A percentile compares a stretch with the other conserved stretches of the same genome.
phyloP scores from a whole-genome alignment of 2,797 vertebrate genomes.

The Micrastur ruficollis region DNA sequence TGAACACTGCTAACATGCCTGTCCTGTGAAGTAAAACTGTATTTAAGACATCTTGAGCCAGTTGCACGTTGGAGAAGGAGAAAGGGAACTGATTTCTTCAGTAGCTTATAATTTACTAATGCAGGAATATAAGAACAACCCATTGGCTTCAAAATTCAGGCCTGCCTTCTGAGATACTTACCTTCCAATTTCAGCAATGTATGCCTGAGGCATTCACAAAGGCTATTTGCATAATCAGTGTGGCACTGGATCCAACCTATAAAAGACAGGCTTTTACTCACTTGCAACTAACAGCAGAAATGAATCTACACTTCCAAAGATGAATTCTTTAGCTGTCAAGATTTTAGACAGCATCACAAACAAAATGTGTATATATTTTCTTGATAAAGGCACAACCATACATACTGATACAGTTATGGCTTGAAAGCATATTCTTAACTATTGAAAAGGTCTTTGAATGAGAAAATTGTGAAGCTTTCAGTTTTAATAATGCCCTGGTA shows the following conservation, averaged over 20 bases:
- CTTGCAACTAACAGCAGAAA: conserved; percentile 35
- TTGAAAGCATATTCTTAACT: conserved; percentile 74
- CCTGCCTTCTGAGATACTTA: conserved; percentile 49
- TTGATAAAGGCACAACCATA: conserved; percentile 56
- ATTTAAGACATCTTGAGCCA: not conserved
- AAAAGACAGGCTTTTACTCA: conserved; percentile 55
- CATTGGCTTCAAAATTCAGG: conserved; percentile 27
- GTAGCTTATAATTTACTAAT: conserved; percentile 47
- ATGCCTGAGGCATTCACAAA: conserved; percentile 57
- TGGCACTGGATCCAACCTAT: conserved; percentile 53
- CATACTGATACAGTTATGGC: conserved; percentile 57
- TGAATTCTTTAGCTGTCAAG: conserved; percentile 69
- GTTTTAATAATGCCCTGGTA: conserved; percentile 69
- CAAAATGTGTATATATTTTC: conserved; percentile 58
- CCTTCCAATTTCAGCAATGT: conserved; percentile 50
- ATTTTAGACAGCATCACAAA: conserved; percentile 71
- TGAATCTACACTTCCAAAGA: conserved; percentile 58
- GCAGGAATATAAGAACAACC: conserved; percentile 23
- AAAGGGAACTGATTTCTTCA: not conserved
- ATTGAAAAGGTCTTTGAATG: conserved; percentile 70
- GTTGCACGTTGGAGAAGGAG: not conserved
- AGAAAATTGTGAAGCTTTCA: conserved; percentile 69
- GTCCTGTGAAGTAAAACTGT: not conserved
- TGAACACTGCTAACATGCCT: not conserved
- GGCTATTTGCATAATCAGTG: conserved; percentile 60